These are phyloP conservation scores for Ametastegia equiseti DNA, from an alignment of 2,888 invertebrate species.

Conservation along the genomic window DNA sequence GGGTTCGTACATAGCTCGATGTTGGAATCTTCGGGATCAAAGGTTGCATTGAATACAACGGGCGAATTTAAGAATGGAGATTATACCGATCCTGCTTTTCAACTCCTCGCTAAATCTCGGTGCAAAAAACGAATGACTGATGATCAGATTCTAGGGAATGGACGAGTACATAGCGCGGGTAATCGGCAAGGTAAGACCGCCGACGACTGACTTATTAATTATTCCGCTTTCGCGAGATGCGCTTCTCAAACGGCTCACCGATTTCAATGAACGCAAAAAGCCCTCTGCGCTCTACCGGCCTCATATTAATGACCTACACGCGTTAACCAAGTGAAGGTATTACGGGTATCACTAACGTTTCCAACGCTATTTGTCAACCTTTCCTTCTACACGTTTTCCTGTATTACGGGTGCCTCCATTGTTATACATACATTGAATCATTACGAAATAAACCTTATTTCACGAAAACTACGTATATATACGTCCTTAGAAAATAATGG, in stretches of 20 bases:
- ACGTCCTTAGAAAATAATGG: too few relatives aligned
- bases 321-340: conserved; percentile 9
- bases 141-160: conserved; percentile 17
- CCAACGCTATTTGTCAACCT: conserved; percentile 24
- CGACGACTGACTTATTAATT: conserved; percentile 41
- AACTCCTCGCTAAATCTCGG: not conserved
- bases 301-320: conserved; percentile 36
- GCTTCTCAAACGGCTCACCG: conserved; percentile 31
- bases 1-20: not conserved
- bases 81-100: not conserved
- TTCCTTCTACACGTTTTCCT: not conserved
- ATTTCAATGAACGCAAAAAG: conserved; percentile 31
- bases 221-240: conserved; percentile 33
- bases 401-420: not conserved
- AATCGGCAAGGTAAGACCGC: conserved; percentile 18
- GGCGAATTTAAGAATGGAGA: not conserved
- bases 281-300: not conserved
- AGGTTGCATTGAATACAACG: not conserved
- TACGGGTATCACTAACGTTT: conserved; percentile 22
- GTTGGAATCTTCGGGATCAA: conserved; percentile 18
- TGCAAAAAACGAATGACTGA: conserved; percentile 34
- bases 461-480: too few relatives aligned
- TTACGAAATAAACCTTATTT: not conserved
- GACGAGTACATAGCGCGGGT: conserved; percentile 20
- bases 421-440: too few relatives aligned